phyloP scores from a whole-genome alignment of 2,797 vertebrate species.

The Pangasius krempfi region DNA sequence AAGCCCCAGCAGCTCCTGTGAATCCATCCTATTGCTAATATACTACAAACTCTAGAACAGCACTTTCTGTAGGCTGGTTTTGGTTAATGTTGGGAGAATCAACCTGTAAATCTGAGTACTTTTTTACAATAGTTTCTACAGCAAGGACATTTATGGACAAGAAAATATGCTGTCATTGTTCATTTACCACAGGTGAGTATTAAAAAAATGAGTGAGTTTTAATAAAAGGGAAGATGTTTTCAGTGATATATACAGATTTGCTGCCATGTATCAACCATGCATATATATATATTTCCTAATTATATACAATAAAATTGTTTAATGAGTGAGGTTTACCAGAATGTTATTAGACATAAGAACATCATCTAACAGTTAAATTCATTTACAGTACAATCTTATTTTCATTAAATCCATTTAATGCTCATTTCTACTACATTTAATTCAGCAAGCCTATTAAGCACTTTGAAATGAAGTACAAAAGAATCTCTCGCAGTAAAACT shows the following conservation, averaged over 20 bases:
- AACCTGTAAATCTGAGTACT: not conserved
- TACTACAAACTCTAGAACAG: not conserved
- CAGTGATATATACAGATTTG: not conserved
- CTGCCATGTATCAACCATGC: not conserved
- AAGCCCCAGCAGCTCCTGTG: conserved; percentile 32
- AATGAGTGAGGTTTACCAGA: not conserved
- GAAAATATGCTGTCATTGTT: not conserved
- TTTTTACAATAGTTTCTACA: not conserved
- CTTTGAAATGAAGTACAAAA: not conserved
- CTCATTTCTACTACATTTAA: not conserved
- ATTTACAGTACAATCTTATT: not conserved
- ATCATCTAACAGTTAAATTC: not conserved
- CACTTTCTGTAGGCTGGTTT: not conserved
- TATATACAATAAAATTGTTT: not conserved
- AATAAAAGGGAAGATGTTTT: not conserved
- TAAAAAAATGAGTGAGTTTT: not conserved
- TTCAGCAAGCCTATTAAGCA: not conserved
- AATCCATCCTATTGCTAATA: conserved; percentile 18
- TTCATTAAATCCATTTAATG: not conserved
- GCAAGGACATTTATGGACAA: conserved; percentile 1
- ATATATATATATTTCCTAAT: not conserved
- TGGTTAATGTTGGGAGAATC: not conserved
- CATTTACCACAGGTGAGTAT: no score
- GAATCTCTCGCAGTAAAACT: not conserved
- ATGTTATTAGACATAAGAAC: not conserved